Evolutionary conservation across 2,113 vertebrate genomes (phyloP).

Genomic region (Phasianus colchicus): DNA sequence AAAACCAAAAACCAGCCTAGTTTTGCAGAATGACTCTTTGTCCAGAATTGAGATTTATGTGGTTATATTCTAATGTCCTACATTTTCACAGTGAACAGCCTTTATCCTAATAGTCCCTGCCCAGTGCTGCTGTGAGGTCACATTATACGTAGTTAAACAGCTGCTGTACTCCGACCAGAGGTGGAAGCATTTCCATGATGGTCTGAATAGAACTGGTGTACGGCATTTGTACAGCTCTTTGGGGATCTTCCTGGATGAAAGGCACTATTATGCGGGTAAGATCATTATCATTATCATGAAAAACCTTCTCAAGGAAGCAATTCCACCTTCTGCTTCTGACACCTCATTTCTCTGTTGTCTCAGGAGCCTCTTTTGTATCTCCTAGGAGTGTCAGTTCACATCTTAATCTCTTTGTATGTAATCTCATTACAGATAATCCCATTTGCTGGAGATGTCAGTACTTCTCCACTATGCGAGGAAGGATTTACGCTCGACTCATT

Average conservation of each 20-base stretch:
- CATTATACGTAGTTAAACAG: conserved; percentile 29
- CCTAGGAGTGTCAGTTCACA: conserved; percentile 78
- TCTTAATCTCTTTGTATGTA: conserved; percentile 82
- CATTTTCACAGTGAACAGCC: not conserved
- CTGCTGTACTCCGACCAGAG: conserved; percentile 47
- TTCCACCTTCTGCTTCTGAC: conserved; percentile 74
- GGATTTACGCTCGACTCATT: conserved; percentile 67
- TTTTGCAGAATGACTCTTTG: not conserved
- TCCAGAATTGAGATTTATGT: not conserved
- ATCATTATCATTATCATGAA: conserved; percentile 79
- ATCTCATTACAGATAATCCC: conserved; percentile 85
- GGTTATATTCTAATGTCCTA: not conserved
- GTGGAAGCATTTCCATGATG: conserved; percentile 59
- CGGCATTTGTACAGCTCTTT: conserved; percentile 56
- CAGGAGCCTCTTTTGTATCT: conserved; percentile 78
- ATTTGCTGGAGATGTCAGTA: conserved; percentile 80
- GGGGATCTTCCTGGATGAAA: conserved; percentile 74
- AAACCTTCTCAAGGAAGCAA: conserved; percentile 78
- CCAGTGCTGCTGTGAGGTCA: conserved; percentile 13
- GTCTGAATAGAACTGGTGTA: conserved; percentile 68
- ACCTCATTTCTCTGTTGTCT: conserved; percentile 78
- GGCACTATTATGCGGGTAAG: conserved; percentile 70
- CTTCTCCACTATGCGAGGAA: conserved; percentile 70
- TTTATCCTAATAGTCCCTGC: conserved; percentile 1
- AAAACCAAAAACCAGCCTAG: not conserved